Percentiles rank a stretch among this genome's conserved stretches.
Evolutionary conservation across 1,140 invertebrate genomes (phyloP).

Genomic region (Calliopsis andreniformis): DNA sequence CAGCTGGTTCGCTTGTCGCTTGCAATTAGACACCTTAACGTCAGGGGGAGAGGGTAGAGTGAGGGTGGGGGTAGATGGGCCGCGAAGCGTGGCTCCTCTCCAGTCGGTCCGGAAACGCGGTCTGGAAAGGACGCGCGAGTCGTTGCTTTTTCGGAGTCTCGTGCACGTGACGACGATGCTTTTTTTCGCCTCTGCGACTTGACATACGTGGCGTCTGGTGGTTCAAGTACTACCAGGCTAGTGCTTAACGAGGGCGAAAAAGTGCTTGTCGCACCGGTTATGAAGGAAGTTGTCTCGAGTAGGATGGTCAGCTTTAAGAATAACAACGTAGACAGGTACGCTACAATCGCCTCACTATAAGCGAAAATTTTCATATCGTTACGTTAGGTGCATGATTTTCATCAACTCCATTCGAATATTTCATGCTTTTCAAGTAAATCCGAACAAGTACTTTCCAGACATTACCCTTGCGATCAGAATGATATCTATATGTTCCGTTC

Average conservation of each 20-base stretch:
- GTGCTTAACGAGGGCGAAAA: constrained; percentile 9
- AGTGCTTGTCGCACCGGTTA: background rate
- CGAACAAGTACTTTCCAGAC: too few relatives aligned
- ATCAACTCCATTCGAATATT: too few relatives aligned
- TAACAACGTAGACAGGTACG: constrained; percentile 69
- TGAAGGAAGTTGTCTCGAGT: constrained; percentile 16
- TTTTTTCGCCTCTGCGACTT: background rate
- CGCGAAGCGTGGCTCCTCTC: constrained; percentile 60
- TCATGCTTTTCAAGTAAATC: too few relatives aligned
- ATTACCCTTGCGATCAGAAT: too few relatives aligned
- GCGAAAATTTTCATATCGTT: too few relatives aligned
- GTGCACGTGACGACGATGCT: constrained; percentile 44
- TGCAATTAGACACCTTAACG: constrained; percentile 6
- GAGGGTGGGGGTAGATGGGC: constrained; percentile 46
- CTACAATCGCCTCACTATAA: too few relatives aligned
- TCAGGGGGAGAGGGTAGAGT: background rate
- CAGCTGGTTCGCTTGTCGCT: constrained; percentile 32
- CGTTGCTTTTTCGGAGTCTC: background rate
- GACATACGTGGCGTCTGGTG: background rate
- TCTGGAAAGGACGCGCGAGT: constrained; percentile 29
- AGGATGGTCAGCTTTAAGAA: constrained; percentile 74
- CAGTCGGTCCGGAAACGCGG: constrained; percentile 71
- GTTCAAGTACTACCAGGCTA: background rate
- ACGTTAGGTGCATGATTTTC: too few relatives aligned
- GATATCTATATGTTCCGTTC: too few relatives aligned